Percentiles rank a stretch among this genome's conserved stretches.
These are phyloP conservation scores for Tethya wilhelma DNA, from an alignment of 37 sponge, comb jelly and placozoan species.

Conservation along the genomic window DNA sequence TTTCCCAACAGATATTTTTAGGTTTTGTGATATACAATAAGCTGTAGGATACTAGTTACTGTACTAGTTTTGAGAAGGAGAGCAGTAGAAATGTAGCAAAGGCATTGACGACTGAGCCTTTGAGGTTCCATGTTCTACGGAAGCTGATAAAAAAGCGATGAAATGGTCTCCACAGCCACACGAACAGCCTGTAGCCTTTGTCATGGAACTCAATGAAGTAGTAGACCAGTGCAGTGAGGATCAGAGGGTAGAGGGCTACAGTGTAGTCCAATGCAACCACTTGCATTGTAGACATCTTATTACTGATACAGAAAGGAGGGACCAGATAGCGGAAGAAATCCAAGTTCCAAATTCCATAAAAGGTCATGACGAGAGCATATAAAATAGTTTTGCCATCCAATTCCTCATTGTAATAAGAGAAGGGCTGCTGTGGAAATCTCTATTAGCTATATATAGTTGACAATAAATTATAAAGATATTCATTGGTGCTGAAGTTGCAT, in stretches of 20 bases:
- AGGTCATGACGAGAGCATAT: background rate
- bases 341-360: conserved; percentile 45
- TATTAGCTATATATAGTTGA: background rate
- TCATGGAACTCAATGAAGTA: conserved; percentile 15
- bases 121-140: too few relatives aligned
- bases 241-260: conserved; percentile 55
- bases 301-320: conserved; percentile 32
- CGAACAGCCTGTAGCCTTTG: conserved; percentile 4
- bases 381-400: background rate
- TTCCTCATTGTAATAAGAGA: background rate
- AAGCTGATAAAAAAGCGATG: too few relatives aligned
- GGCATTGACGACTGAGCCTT: too few relatives aligned
- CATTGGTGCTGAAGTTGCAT: background rate
- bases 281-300: conserved; percentile 4
- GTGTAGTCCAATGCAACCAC: conserved; percentile 20
- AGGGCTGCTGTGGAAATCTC: background rate
- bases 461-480: background rate
- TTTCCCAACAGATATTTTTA: background rate
- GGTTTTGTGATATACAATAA: background rate
- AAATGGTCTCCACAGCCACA: conserved; percentile 24
- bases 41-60: background rate
- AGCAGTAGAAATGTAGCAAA: conserved; percentile 19
- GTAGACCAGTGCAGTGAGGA: conserved; percentile 16
- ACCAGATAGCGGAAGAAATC: conserved; percentile 49
- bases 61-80: conserved; percentile 6